Conservation (phyloP, 2,113 vertebrate genomes). For the Dendrocopos noguchii region DNA sequence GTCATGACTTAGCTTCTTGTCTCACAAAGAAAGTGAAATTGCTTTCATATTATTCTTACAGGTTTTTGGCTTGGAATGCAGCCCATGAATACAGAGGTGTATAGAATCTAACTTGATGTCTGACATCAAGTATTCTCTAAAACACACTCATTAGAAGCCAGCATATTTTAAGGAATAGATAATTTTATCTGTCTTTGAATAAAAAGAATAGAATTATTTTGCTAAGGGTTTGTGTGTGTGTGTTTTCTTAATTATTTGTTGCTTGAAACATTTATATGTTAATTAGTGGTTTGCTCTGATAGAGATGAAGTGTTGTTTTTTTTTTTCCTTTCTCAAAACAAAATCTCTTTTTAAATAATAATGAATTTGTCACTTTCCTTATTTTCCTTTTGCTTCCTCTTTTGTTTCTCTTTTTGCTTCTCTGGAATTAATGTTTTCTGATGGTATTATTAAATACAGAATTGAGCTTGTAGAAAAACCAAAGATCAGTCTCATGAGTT, state of each 20-base stretch:
- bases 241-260: neutral
- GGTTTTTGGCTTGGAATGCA: neutral
- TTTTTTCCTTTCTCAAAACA: constrained; percentile 4
- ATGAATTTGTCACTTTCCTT: constrained; percentile 37
- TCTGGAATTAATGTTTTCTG: constrained; percentile 23
- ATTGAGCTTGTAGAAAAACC: neutral
- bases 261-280: neutral
- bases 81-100: neutral
- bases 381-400: neutral
- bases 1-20: neutral
- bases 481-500: neutral
- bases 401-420: constrained; percentile 7
- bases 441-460: constrained; percentile 30
- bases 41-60: neutral
- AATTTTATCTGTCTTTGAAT: neutral
- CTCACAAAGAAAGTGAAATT: neutral
- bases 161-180: neutral
- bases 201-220: neutral
- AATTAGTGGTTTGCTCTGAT: constrained; percentile 1
- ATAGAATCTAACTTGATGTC: neutral
- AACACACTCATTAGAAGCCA: neutral
- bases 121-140: neutral
- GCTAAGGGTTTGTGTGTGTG: neutral
- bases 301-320: neutral
- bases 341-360: constrained; percentile 26